Conservation (phyloP, 2,888 invertebrate species). For the Taenaris catops region DNA sequence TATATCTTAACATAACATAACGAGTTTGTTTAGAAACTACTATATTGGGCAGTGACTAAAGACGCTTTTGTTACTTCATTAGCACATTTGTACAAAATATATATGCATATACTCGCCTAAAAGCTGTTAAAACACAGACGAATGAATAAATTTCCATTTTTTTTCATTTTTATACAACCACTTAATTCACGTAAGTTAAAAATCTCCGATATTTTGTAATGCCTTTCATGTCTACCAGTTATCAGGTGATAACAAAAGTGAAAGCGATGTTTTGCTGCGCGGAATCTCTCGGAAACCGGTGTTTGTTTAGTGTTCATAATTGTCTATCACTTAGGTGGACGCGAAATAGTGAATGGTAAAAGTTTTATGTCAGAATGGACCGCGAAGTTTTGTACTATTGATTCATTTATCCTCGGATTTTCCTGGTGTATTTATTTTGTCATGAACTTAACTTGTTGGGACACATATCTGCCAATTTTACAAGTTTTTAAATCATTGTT, state of each 20-base stretch:
- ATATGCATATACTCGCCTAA: slow-evolving; percentile 16
- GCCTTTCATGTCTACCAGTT: slow-evolving; percentile 25
- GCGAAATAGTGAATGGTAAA: slow-evolving; percentile 27
- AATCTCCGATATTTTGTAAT: slow-evolving; percentile 23
- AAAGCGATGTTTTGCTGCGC: slow-evolving; percentile 29
- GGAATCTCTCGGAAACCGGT: slow-evolving; percentile 24
- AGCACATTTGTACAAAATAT: slow-evolving; percentile 27
- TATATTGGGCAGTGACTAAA: slow-evolving; percentile 17
- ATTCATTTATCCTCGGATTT: slow-evolving; percentile 1
- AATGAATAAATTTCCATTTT: slow-evolving; percentile 11
- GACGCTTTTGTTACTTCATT: slow-evolving; percentile 26
- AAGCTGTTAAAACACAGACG: slow-evolving; percentile 15
- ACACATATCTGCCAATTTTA: too few species aligned
- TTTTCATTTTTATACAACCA: slow-evolving; percentile 39
- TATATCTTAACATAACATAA: too few species aligned
- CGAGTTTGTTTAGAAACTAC: too few species aligned
- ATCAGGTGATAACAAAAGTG: slow-evolving; percentile 35
- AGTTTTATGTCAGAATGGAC: slow-evolving; percentile 14
- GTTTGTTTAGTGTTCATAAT: slow-evolving; percentile 27
- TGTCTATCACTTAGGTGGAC: slow-evolving; percentile 25
- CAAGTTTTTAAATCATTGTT: too few species aligned
- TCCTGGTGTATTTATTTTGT: neutral
- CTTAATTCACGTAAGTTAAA: slow-evolving; percentile 40
- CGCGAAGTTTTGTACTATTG: slow-evolving; percentile 12
- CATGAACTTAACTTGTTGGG: too few species aligned